A percentile compares a stretch with the other conserved stretches of the same genome.
Conservation (phyloP, 1,140 invertebrate species). For the Heliconius hewitsoni region DNA sequence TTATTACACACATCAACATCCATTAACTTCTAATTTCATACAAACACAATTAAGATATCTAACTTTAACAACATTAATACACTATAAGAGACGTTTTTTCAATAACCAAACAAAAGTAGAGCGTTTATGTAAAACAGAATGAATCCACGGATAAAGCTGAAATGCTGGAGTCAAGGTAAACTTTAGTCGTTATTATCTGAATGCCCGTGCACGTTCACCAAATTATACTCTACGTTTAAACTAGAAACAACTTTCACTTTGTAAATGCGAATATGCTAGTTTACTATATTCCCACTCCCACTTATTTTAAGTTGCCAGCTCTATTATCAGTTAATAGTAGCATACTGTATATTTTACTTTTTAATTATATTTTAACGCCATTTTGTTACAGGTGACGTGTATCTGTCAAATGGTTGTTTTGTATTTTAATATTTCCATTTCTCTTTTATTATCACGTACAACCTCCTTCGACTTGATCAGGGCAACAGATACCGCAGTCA, state of each 20-base stretch:
- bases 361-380: not conserved
- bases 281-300: conserved; percentile 3
- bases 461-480: too few species aligned
- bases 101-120: conserved; percentile 30
- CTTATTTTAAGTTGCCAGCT: not conserved
- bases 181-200: conserved; percentile 38
- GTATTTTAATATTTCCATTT: too few species aligned
- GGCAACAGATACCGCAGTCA: too few species aligned
- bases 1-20: too few species aligned
- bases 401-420: not conserved
- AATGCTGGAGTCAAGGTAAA: conserved; percentile 35
- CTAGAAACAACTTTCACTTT: conserved; percentile 34
- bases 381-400: not conserved
- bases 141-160: conserved; percentile 34
- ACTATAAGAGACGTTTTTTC: conserved; percentile 19
- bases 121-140: conserved; percentile 38
- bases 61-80: not conserved
- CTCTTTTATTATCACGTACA: too few species aligned
- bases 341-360: not conserved
- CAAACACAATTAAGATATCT: not conserved
- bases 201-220: conserved; percentile 31
- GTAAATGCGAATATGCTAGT: conserved; percentile 19
- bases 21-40: not conserved
- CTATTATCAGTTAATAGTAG: not conserved
- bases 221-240: conserved; percentile 32